A percentile compares a stretch with the other conserved stretches of the same genome.
phyloP scores from a whole-genome alignment of 2,797 vertebrate genomes.

The Neomorphus geoffroyi region DNA sequence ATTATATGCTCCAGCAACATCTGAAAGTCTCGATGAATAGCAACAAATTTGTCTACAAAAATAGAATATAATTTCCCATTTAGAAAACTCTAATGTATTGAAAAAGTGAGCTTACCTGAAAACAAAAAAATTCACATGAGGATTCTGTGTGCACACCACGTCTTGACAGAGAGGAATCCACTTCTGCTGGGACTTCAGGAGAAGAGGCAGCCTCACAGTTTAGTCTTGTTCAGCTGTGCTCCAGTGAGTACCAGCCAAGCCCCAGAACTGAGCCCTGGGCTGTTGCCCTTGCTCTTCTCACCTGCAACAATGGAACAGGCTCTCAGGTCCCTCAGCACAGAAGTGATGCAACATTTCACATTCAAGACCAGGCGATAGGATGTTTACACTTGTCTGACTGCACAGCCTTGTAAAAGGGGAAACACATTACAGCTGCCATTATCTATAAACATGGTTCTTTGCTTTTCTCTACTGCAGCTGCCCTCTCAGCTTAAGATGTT shows the following conservation, averaged over 20 bases:
- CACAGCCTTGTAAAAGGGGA: not conserved
- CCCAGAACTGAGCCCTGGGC: not conserved
- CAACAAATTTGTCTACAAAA: slow-evolving; percentile 17
- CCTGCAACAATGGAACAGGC: slow-evolving; percentile 24
- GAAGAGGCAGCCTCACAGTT: rapidly evolving
- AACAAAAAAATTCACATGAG: slow-evolving; percentile 16
- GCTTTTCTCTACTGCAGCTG: not conserved
- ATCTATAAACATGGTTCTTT: not conserved
- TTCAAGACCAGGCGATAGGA: not conserved
- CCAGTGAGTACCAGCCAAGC: not conserved
- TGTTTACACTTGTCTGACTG: not conserved
- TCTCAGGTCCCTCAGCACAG: not conserved
- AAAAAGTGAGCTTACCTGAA: slow-evolving; percentile 28
- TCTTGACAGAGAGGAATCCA: not conserved
- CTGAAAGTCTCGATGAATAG: slow-evolving; percentile 25
- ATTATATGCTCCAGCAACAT: not conserved
- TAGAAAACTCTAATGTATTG: not conserved
- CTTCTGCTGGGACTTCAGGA: not conserved
- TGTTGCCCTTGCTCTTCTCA: not conserved
- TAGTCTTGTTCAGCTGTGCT: slow-evolving; percentile 8
- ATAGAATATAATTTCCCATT: not conserved
- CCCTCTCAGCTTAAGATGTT: not conserved
- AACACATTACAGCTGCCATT: not conserved
- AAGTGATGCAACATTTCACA: not conserved
- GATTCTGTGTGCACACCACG: not conserved